Evolutionary conservation across 2,888 invertebrate genomes (phyloP).

Genomic region (Entomobrya multifasciata): DNA sequence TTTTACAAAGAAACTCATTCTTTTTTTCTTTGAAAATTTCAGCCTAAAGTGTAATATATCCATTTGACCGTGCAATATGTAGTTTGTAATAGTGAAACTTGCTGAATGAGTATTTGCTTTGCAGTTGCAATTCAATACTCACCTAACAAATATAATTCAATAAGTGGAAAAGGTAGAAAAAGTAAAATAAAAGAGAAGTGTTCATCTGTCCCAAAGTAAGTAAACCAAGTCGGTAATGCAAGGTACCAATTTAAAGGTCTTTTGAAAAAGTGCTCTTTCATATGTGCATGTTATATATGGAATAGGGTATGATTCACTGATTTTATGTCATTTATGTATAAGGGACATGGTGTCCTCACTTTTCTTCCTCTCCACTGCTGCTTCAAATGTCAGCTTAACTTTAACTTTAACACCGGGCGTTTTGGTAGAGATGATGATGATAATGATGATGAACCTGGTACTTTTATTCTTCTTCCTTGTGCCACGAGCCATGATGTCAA

Average conservation of each 20-base stretch:
- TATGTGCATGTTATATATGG: no score
- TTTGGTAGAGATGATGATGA: not conserved
- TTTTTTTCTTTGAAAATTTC: slow-evolving; percentile 5
- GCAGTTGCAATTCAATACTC: slow-evolving; percentile 66
- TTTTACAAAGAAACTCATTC: slow-evolving; percentile 17
- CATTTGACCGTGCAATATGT: not conserved
- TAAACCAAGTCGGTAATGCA: slow-evolving; percentile 58
- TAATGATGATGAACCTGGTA: not conserved
- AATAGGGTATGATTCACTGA: slow-evolving; percentile 36
- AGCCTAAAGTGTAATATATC: slow-evolving; percentile 6
- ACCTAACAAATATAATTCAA: slow-evolving; percentile 29
- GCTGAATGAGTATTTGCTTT: slow-evolving; percentile 59
- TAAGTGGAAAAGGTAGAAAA: slow-evolving; percentile 31
- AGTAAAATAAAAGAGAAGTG: slow-evolving; percentile 46
- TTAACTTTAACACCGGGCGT: slow-evolving; percentile 24
- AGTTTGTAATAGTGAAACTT: no score
- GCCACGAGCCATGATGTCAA: slow-evolving; percentile 65
- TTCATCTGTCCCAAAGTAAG: slow-evolving; percentile 59
- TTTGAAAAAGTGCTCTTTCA: slow-evolving; percentile 40
- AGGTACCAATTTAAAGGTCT: slow-evolving; percentile 61
- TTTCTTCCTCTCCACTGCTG: not conserved
- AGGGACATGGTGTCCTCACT: not conserved
- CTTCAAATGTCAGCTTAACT: not conserved
- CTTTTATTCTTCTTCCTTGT: no score
- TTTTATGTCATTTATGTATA: slow-evolving; percentile 6